Base-by-base conservation (phyloP, 2,888 invertebrate species). In the Ctenicera cuprea region DNA sequence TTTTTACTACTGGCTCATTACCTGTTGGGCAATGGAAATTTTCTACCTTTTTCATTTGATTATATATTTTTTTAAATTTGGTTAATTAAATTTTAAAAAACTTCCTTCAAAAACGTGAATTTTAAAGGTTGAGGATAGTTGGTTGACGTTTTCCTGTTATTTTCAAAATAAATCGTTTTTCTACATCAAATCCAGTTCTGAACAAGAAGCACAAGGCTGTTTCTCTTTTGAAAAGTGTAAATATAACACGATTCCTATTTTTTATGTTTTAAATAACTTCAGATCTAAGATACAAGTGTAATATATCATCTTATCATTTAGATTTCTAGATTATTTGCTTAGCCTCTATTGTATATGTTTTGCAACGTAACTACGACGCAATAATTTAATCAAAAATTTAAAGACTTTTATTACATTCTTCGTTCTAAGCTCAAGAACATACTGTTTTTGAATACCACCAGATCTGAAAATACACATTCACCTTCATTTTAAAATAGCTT, bases 401-500 rank as follows among this genome's bases (percentile, higher is more conserved):
- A 38, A 5, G 43, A 41, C 7, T 11, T 41, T 41, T 41, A 41
- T 41, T 41, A n/a, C 41, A 3, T 3, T 8, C 12, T n/a, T 41
- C 12, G n/a, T 41, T 41, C 5, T n/a, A n/a, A 7, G 12, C 7
- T 4, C 8, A 33, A 8, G 7, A 8, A 3, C n/a, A n/a, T n/a
- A n/a, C n/a, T n/a, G n/a, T n/a, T n/a, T n/a, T n/a, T n/a, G n/a
- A n/a, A n/a, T n/a, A n/a, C n/a, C n/a, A n/a, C n/a, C n/a, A n/a
- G n/a, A n/a, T 33, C 26, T 57, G 30, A 38, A 57, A 57, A 57
- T 37, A 37, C 16, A 1, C 26, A 9, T 20, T 57, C 57, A 57
- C 57, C 57, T 54, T 57, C 57, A 20, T 37, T 57, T 33, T 5
- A 38, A 57, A 33, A 57, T 57, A 57, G 57, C 33, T 4, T 2